Evolutionary conservation across 2,797 vertebrate genomes (phyloP), one percentile per base, ranked within the genome.

Genomic region (Rhinatrema bivittatum): DNA sequence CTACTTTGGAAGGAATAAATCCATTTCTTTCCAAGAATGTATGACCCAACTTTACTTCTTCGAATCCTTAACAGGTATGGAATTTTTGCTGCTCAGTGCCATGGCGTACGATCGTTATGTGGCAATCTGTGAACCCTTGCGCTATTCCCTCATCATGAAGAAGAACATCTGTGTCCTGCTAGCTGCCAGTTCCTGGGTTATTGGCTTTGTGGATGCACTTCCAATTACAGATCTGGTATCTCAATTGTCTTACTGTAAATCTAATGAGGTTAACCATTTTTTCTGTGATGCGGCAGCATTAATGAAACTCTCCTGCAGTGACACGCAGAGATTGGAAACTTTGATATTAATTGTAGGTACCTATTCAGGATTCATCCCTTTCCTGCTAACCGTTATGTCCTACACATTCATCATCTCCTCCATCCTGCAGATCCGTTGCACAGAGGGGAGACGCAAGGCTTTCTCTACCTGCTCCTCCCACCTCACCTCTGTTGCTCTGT

Each of bases 31-130:
- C 20, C 34, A 39, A 16, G 56, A 57, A n/a, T 72, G 68, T 20
- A 47, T 72, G 38, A 29, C 50, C 5, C 68, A 69, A 36, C 69
- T 63, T 27, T 69, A 72, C 32, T 60, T 69, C 46, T 72, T 67
- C 39, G 66, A 65, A 50, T 30, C 62, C 22, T 57, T 65, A 54
- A 50, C 61, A 41, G 60, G 67, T n/a, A 60, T 60, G 13, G 65
- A 69, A 26, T 69, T 63, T 26, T 62, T 58, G 20, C 55, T 62
- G 36, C 29, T 72, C 9, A 60, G 58, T 3, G 36, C 62, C 3
- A 69, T 72, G 68, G 58, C 53, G 12, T 69, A 69, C 26, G 65
- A 67, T 9, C 46, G 62, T 11, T 69, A 58, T 10, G 5, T 65
- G 56, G 58, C 62, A 14, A 58, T 69, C 15, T 69, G 68, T 32